These are phyloP conservation scores for Cryptotis parvus DNA, from an alignment of 2,113 vertebrate genomes.

Conservation along the genomic window DNA sequence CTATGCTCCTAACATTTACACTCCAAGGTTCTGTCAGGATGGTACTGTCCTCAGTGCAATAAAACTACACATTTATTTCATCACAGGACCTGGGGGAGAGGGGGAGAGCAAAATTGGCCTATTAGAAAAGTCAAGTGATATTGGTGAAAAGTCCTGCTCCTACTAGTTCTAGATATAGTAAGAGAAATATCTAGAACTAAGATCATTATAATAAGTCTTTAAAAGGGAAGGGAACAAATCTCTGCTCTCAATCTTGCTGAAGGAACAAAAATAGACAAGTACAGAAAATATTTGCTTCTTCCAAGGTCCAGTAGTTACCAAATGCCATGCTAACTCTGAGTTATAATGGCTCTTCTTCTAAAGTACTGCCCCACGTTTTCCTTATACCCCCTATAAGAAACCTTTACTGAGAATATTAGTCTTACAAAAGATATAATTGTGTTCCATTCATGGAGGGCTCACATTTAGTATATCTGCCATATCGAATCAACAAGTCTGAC, in stretches of 20 bases:
- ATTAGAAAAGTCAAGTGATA: not conserved
- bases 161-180: not conserved
- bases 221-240: not conserved
- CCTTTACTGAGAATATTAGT: not conserved
- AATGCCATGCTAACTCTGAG: no score
- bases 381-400: not conserved
- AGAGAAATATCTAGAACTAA: not conserved
- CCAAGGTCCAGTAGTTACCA: not conserved
- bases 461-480: fast-evolving
- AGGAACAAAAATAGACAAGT: not conserved
- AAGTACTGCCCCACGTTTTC: not conserved
- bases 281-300: not conserved
- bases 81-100: not conserved
- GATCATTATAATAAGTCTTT: not conserved
- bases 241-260: not conserved
- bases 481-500: not conserved
- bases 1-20: not conserved
- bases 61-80: not conserved
- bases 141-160: not conserved
- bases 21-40: not conserved
- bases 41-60: no score
- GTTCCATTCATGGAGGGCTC: not conserved
- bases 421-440: not conserved
- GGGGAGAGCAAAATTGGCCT: not conserved
- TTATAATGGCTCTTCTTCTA: no score